Conservation (phyloP, 2,113 vertebrate species). For the Euleptes europaea region DNA sequence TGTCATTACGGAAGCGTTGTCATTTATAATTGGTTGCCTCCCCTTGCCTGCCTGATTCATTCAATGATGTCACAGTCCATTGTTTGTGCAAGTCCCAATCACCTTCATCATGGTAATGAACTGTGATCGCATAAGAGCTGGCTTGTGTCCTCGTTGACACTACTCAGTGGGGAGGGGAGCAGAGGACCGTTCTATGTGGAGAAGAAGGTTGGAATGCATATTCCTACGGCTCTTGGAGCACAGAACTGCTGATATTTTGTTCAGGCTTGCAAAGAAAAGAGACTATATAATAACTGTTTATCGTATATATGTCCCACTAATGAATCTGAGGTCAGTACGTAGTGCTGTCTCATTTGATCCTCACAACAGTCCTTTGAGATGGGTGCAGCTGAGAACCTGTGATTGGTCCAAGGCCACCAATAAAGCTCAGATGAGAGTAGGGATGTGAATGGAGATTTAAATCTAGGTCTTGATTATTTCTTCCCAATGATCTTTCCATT, state of each 20-base stretch:
- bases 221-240: constrained; percentile 18
- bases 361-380: neutral
- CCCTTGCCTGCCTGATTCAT: constrained; percentile 11
- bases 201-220: constrained; percentile 6
- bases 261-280: constrained; percentile 17
- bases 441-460: neutral
- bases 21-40: constrained; percentile 46
- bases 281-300: neutral
- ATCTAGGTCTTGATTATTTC: neutral
- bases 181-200: constrained; percentile 14
- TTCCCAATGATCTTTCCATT: neutral
- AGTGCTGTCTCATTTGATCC: neutral
- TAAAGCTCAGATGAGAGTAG: neutral
- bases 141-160: constrained; percentile 18
- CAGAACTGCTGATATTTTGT: constrained; percentile 39
- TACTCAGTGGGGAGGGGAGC: rapidly evolving
- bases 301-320: neutral
- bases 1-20: constrained; percentile 17
- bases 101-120: constrained; percentile 31
- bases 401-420: neutral
- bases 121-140: constrained; percentile 59
- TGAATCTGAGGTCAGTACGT: neutral
- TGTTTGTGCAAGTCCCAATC: constrained; percentile 49
- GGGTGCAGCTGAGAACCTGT: neutral
- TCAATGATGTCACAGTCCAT: constrained; percentile 34